Conservation (phyloP, 2,797 vertebrate species). For the Manis crassicaudata region DNA sequence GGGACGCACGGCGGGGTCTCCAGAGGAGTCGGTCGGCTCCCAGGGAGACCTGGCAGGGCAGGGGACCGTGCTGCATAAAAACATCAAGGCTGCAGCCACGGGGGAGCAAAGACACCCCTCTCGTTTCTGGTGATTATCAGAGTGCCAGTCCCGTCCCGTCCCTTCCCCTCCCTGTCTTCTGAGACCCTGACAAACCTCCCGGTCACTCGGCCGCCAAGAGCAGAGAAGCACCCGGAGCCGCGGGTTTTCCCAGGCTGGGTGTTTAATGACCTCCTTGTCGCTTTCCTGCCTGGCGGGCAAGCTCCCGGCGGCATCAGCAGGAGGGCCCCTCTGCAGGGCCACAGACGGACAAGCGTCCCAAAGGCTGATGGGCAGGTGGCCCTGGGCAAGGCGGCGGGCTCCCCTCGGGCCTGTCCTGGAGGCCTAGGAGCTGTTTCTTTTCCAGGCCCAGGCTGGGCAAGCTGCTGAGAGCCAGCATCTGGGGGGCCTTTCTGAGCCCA, state of each 20-base stretch:
- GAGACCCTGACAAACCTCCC: background rate
- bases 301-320: too few relatives aligned
- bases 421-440: background rate
- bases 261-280: background rate
- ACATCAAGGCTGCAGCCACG: rapidly evolving
- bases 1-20: background rate
- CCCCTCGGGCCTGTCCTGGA: background rate
- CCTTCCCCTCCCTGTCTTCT: background rate
- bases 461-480: too few relatives aligned
- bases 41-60: rapidly evolving
- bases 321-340: background rate
- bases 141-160: rapidly evolving
- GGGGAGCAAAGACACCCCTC: background rate
- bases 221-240: rapidly evolving
- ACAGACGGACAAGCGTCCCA: background rate
- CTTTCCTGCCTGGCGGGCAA: background rate
- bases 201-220: rapidly evolving
- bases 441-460: background rate
- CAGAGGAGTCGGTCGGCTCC: rapidly evolving
- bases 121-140: background rate
- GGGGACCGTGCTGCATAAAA: rapidly evolving
- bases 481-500: too few relatives aligned
- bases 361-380: background rate
- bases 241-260: background rate
- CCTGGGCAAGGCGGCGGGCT: background rate